Evolutionary conservation across 2,113 vertebrate genomes (phyloP).

Genomic region (Elaphurus davidianus): DNA sequence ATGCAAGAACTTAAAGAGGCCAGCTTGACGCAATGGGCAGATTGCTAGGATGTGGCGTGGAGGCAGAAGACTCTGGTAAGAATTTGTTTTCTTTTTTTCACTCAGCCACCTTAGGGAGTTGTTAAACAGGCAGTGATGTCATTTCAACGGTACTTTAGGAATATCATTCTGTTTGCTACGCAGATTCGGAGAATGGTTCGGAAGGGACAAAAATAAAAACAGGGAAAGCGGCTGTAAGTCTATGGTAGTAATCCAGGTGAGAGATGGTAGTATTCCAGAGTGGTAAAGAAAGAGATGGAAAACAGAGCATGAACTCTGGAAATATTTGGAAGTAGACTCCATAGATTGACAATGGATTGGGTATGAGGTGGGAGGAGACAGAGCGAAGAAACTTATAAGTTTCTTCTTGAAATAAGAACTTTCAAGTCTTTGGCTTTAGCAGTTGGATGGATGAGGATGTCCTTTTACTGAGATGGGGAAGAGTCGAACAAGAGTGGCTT

Average conservation of each 20-base stretch:
- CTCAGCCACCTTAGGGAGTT: neutral
- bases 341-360: neutral
- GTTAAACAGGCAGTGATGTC: neutral
- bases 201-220: neutral
- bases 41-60: too few species aligned
- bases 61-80: neutral
- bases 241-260: neutral
- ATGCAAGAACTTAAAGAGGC: neutral
- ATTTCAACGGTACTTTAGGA: neutral
- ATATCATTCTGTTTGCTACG: neutral
- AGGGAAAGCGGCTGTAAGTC: neutral
- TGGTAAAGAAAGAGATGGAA: neutral
- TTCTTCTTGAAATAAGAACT: neutral
- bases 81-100: neutral
- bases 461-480: neutral
- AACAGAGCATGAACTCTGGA: neutral
- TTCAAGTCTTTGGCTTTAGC: neutral
- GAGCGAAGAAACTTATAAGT: neutral
- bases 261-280: neutral
- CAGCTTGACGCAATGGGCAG: neutral
- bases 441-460: neutral
- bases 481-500: neutral
- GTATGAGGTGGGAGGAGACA: neutral
- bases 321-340: neutral
- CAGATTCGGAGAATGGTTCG: neutral